A percentile compares a stretch with the other conserved stretches of the same genome.
Conservation (phyloP, 1,140 invertebrate species). For the Acromyrmex echinatior region DNA sequence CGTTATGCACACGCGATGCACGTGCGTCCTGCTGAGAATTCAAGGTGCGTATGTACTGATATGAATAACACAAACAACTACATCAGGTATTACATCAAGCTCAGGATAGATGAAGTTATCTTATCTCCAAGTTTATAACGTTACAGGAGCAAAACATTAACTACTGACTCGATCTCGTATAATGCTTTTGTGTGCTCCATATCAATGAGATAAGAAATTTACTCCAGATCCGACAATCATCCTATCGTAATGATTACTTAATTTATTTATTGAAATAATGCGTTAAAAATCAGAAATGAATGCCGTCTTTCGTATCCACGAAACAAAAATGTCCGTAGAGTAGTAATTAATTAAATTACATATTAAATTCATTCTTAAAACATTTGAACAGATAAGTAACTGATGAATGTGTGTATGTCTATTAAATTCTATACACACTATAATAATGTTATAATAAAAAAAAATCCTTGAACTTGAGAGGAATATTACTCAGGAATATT, state of each 20-base stretch:
- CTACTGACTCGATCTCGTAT: not conserved
- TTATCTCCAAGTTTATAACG: conserved; percentile 34
- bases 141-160: conserved; percentile 31
- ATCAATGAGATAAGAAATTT: conserved; percentile 22
- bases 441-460: not conserved
- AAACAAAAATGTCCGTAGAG: too few species aligned
- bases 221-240: not conserved
- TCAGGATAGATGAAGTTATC: conserved; percentile 44
- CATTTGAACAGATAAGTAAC: not conserved
- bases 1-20: not conserved
- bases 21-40: conserved; percentile 10
- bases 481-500: not conserved
- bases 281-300: not conserved
- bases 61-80: conserved; percentile 33
- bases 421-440: not conserved
- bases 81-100: conserved; percentile 36
- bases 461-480: not conserved
- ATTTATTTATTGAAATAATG: not conserved
- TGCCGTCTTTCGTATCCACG: not conserved
- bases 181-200: not conserved
- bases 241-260: not conserved
- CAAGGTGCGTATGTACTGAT: not conserved
- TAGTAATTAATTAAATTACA: not conserved
- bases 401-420: not conserved
- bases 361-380: not conserved